These are phyloP conservation scores for Sparus aurata DNA, from an alignment of 2,797 vertebrate genomes.

Conservation along the genomic window DNA sequence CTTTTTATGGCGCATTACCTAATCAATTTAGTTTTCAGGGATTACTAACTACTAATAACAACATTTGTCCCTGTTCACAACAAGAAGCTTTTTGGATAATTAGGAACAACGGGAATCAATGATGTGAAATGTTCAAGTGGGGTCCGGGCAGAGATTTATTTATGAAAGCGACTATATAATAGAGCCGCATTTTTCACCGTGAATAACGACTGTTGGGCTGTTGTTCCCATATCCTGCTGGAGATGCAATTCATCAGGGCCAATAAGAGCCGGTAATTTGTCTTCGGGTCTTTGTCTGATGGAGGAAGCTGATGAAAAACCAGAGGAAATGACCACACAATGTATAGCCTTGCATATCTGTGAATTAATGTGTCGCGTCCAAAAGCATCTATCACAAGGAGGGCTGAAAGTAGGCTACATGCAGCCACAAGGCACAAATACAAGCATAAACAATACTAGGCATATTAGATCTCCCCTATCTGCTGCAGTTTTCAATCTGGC, in stretches of 20 bases:
- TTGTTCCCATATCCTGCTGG: slow-evolving; percentile 76
- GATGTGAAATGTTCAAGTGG: slow-evolving; percentile 73
- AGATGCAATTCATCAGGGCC: slow-evolving; percentile 76
- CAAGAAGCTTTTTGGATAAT: slow-evolving; percentile 78
- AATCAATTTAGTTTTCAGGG: slow-evolving; percentile 64
- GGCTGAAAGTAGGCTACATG: slow-evolving; percentile 42
- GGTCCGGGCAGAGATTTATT: slow-evolving; percentile 77
- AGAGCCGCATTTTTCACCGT: slow-evolving; percentile 73
- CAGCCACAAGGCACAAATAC: slow-evolving; percentile 47
- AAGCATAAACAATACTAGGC: slow-evolving; percentile 44
- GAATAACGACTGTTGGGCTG: slow-evolving; percentile 73
- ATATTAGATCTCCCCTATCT: slow-evolving; percentile 22
- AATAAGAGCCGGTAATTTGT: slow-evolving; percentile 80
- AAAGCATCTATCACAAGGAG: slow-evolving; percentile 60
- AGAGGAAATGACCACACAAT: slow-evolving; percentile 71
- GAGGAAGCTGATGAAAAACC: slow-evolving; percentile 80
- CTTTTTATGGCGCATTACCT: slow-evolving; percentile 51
- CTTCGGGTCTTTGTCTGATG: slow-evolving; percentile 81
- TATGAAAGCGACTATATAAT: slow-evolving; percentile 70
- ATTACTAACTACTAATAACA: slow-evolving; percentile 64
- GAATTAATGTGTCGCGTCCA: slow-evolving; percentile 59
- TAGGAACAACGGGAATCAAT: slow-evolving; percentile 77
- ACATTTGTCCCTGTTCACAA: slow-evolving; percentile 64
- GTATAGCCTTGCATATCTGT: slow-evolving; percentile 63
- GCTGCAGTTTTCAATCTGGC: slow-evolving; percentile 18